Evolutionary conservation across 1,140 invertebrate species (phyloP), one percentile per base, ranked within the genome.

Genomic region (Vollenhovia emeryi): DNA sequence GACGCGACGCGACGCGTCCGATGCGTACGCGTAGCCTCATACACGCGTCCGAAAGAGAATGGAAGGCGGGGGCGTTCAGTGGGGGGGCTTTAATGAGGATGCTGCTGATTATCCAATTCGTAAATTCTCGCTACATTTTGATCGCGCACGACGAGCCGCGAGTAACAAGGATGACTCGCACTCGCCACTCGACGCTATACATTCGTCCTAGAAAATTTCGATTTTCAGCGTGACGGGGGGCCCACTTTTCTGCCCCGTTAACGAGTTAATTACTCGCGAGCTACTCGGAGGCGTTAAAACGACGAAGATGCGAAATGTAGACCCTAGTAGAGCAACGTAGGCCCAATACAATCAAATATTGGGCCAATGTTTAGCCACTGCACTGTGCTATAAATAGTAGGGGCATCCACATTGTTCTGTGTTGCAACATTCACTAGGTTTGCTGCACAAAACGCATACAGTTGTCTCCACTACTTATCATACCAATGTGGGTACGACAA

Each of bases 21-120:
- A 57, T 40, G 43, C 55, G 55, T 71, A 85, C 55, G 60, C 55
- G 78, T 68, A 68, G 76, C 66, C 66, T 40, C 60, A 83, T 66
- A 89, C 82, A 78, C 68, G 84, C 64, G 59, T 27, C 83, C 83
- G 86, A 86, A 86, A 75, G 86, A 89, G 90, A 93, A 93, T 92
- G 92, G 93, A 93, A 93, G 92, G 92, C 93, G 94, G 92, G 92
- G 94, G 93, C 94, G 94, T 93, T 87, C 87, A 93, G 92, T 92
- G 92, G 93, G 92, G 92, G 93, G 92, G 91, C 92, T 92, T 93
- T 95, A 95, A 95, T 95, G 93, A 95, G 94, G 94, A 95, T 95
- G 94, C 94, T 94, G 94, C 94, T 95, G 94, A 95, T 95, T 95
- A 95, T 95, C 94, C 94, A 95, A 95, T 95, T 95, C 93, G 94